Evolutionary conservation across 2,888 invertebrate genomes (phyloP).

Genomic region (Perdita meconis): DNA sequence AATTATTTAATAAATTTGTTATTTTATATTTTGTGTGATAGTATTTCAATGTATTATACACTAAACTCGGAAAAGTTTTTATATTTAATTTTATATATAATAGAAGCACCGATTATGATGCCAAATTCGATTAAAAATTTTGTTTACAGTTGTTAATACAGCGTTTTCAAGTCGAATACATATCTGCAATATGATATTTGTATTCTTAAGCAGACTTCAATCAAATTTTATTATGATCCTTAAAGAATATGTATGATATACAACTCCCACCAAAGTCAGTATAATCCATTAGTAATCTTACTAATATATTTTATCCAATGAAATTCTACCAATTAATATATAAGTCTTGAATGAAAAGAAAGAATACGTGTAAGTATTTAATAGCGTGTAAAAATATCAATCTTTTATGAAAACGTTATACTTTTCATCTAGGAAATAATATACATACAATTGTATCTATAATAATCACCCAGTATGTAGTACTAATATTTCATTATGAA

Average conservation of each 20-base stretch:
- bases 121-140: conserved; percentile 22
- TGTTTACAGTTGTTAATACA: background rate
- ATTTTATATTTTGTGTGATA: conserved; percentile 13
- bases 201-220: conserved; percentile 13
- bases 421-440: conserved; percentile 10
- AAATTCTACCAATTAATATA: conserved; percentile 15
- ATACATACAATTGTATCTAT: conserved; percentile 1
- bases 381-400: background rate
- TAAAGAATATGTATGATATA: background rate
- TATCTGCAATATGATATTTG: conserved; percentile 37
- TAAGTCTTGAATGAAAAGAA: background rate
- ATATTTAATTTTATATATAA: conserved; percentile 11
- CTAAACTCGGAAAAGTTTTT: conserved; percentile 1
- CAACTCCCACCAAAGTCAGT: background rate
- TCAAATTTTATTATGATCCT: conserved; percentile 23
- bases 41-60: background rate
- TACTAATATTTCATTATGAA: conserved; percentile 5
- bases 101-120: conserved; percentile 20
- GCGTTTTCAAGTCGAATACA: conserved; percentile 19
- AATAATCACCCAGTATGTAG: conserved; percentile 36
- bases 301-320: background rate
- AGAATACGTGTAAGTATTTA: conserved; percentile 9
- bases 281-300: background rate
- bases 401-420: conserved; percentile 10
- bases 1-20: background rate